phyloP scores from a whole-genome alignment of 2,113 vertebrate genomes.

The Probosciger aterrimus region DNA sequence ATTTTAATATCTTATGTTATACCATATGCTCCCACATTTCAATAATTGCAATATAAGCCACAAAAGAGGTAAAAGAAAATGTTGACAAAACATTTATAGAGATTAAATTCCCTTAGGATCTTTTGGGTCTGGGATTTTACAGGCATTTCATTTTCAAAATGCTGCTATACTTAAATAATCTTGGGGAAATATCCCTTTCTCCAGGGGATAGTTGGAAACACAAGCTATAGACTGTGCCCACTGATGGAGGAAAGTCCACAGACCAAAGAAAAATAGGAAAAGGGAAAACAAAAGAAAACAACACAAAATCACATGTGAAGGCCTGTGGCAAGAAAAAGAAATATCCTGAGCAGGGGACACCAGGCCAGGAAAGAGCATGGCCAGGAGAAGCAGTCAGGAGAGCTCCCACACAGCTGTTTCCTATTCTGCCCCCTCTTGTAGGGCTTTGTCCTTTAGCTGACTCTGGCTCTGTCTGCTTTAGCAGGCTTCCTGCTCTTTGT shows the following conservation, averaged over 20 bases:
- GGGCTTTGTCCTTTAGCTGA: conserved; percentile 42
- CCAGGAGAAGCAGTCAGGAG: neutral
- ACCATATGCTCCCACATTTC: conserved; percentile 64
- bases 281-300: neutral
- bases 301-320: neutral
- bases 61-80: conserved; percentile 65
- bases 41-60: conserved; percentile 56
- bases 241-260: neutral
- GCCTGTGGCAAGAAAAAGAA: neutral
- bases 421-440: neutral
- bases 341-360: neutral
- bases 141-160: conserved; percentile 34
- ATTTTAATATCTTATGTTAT: conserved; percentile 68
- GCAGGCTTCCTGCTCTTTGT: conserved; percentile 40
- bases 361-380: neutral
- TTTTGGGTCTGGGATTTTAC: conserved; percentile 34
- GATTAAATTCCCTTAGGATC: conserved; percentile 46
- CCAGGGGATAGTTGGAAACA: conserved; percentile 17
- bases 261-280: neutral
- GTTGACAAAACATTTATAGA: conserved; percentile 50
- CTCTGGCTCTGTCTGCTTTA: conserved; percentile 14
- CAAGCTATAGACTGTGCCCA: neutral
- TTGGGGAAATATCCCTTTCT: conserved; percentile 56
- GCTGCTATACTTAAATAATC: conserved; percentile 72
- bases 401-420: conserved; percentile 29